A percentile compares a stretch with the other conserved stretches of the same genome.
phyloP scores from a whole-genome alignment of 1,140 invertebrate species.

The Lordiphosa stackelbergi region DNA sequence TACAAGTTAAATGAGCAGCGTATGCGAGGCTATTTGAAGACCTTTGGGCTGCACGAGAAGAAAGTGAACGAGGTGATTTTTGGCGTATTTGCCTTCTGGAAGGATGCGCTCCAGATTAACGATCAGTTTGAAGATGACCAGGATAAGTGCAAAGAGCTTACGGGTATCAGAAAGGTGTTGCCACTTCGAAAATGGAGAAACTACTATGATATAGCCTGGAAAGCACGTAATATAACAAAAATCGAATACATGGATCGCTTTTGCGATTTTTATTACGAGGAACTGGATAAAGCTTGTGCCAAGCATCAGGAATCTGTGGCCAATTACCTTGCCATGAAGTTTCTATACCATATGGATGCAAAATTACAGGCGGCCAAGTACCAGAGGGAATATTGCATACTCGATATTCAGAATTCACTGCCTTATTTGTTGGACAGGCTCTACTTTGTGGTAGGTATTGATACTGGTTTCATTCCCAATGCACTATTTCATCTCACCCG shows the following conservation, averaged over 20 bases:
- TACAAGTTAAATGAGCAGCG: conserved; percentile 53
- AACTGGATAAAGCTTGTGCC: conserved; percentile 53
- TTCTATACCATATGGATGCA: conserved; percentile 57
- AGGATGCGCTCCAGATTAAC: conserved; percentile 32
- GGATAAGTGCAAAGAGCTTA: conserved; percentile 16
- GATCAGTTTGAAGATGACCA: conserved; percentile 44
- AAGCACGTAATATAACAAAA: conserved; percentile 11
- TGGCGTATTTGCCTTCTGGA: conserved; percentile 60
- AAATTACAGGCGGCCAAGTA: conserved; percentile 35
- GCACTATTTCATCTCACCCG: too few species aligned
- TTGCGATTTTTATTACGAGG: conserved; percentile 52
- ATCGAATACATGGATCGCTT: neutral
- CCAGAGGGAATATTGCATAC: conserved; percentile 74
- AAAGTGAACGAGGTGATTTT: conserved; percentile 30
- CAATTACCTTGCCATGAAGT: conserved; percentile 64
- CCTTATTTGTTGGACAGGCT: conserved; percentile 43
- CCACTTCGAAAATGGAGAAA: conserved; percentile 34
- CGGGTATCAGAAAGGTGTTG: neutral
- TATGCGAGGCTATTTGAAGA: conserved; percentile 48
- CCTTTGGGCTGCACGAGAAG: conserved; percentile 41
- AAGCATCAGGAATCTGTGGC: conserved; percentile 47
- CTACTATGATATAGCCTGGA: conserved; percentile 65
- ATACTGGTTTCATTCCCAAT: too few species aligned
- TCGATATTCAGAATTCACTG: conserved; percentile 29
- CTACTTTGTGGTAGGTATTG: conserved; percentile 35